Evolutionary conservation across 2,797 vertebrate genomes (phyloP), one percentile per base, ranked within the genome.

Genomic region (Ctenopoma multispine): DNA sequence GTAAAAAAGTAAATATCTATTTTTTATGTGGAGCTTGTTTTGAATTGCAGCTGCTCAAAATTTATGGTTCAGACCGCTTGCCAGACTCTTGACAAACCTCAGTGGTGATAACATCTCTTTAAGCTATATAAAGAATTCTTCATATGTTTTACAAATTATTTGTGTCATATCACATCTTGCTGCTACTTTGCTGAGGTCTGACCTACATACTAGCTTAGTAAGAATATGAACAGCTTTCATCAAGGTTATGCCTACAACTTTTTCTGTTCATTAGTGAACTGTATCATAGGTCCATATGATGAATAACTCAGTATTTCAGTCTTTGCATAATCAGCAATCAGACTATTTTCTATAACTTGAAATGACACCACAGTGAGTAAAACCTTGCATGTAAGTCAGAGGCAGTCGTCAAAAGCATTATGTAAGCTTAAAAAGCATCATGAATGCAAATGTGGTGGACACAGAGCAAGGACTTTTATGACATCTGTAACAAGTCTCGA

Each of bases 191-290:
- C 60, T 20, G 49, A 74, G 65, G 51, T 71, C 77, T 90, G 89
- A 90, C 87, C 83, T 81, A 91, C 75, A 87, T 90, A 81, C 56
- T 7, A 54, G 63, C 64, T 80, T 77, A 76, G 55, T 73, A 53
- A 69, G 83, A 87, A 81, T 69, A 63, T 21, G 71, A 84, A 47
- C 40, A 57, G 67, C 78, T 85, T 84, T 83, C 70, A 80, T 86
- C 80, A 79, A 82, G 70, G 86, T 86, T 81, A 77, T 77, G 60
- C 56, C 75, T 24, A 54, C 43, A 71, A 50, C 55, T 63, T 54
- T 43, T 56, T 73, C 60, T 59, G 48, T 87, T 87, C 78, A 81
- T 84, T 84, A 80, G 75, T 38, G 78, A 59, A 38, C 63, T 56
- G 14, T 72, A 69, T 74, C 78, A 64, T 69, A 63, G 20, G 15